Base-by-base conservation (phyloP, 1,140 invertebrate genomes). In the Stenopsyche tienmushanensis region DNA sequence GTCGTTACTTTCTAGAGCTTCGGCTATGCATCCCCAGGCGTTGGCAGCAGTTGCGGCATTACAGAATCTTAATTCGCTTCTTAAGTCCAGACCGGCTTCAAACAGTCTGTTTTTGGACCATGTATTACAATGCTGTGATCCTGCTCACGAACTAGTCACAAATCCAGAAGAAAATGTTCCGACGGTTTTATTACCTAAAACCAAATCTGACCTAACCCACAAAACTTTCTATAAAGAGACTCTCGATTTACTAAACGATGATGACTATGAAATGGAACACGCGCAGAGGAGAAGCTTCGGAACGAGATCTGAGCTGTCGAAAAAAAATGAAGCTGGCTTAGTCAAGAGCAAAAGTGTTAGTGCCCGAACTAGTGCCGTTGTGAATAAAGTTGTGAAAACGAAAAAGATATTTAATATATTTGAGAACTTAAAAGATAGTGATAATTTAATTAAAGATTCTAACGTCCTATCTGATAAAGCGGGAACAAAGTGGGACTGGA, bases 51-150 rank as follows among this genome's bases (percentile, higher is more conserved):
- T 96, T 1, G 86, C 86, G 0, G 90, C 91, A 8, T 76, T 97
- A 49, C 83, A 86, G 50, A 82, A 87, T 23, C 85, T 95, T 57
- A 91, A 94, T 74, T 82, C 85, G 13, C 85, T 94, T 82, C 85
- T 93, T 74, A 88, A 91, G 62, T 84, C 87, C 55, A 83, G 90
- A 64, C 89, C 90, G 0, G 85, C 88, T 0, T 90, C 90, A 7
- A 86, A 86, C 70, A 93, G 90, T 74, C 78, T 96, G 1, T 94
- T 92, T 76, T 80, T 96, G 44, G 90, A 94, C 75, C 89, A 91
- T 72, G 83, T 95, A 44, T 78, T 91, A n/a, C 85, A 83, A 72
- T 80, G 77, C 71, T 80, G 78, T 53, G 75, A 75, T 42, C 74
- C 76, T 34, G 75, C 73, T 62, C 72, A 65, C 67, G 67, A 72